These are phyloP conservation scores for Columba guinea DNA, from an alignment of 2,797 vertebrate genomes.

Conservation along the genomic window DNA sequence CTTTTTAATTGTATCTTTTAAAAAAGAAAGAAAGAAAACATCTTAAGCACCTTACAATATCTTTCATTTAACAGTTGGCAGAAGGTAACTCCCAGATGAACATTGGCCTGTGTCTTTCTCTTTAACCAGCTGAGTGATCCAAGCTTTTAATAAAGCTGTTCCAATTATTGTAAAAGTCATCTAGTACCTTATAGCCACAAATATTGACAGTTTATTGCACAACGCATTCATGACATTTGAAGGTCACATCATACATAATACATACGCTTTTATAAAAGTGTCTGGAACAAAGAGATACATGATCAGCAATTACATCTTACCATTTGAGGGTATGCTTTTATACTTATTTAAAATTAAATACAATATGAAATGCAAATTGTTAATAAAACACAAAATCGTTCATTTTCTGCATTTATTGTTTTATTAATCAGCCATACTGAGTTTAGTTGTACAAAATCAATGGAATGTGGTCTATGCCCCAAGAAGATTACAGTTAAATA, in stretches of 20 bases:
- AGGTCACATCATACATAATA: conserved; percentile 99
- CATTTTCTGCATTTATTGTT: conserved; percentile 29
- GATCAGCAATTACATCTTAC: conserved; percentile 88
- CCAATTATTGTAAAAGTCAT: conserved; percentile 99
- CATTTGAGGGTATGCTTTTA: conserved; percentile 76
- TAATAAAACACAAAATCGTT: conserved; percentile 52
- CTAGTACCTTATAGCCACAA: conserved; percentile 98
- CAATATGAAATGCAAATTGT: conserved; percentile 41
- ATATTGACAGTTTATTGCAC: conserved; percentile 99
- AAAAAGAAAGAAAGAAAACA: conserved; percentile 30
- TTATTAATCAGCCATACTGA: conserved; percentile 2
- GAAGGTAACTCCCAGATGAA: conserved; percentile 77
- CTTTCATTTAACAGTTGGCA: conserved; percentile 80
- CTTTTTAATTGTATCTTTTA: not conserved
- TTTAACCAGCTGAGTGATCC: conserved; percentile 98
- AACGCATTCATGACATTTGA: conserved; percentile 99
- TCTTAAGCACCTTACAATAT: conserved; percentile 75
- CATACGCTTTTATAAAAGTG: conserved; percentile 94
- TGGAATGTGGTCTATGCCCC: not conserved
- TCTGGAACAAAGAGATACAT: conserved; percentile 90
- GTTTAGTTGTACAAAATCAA: not conserved
- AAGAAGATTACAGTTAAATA: conserved; percentile 22
- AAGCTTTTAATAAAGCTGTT: conserved; percentile 99
- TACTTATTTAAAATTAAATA: conserved; percentile 68
- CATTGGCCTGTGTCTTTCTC: conserved; percentile 83